Conservation (phyloP, 2,888 invertebrate genomes). For the Phasia obesa region DNA sequence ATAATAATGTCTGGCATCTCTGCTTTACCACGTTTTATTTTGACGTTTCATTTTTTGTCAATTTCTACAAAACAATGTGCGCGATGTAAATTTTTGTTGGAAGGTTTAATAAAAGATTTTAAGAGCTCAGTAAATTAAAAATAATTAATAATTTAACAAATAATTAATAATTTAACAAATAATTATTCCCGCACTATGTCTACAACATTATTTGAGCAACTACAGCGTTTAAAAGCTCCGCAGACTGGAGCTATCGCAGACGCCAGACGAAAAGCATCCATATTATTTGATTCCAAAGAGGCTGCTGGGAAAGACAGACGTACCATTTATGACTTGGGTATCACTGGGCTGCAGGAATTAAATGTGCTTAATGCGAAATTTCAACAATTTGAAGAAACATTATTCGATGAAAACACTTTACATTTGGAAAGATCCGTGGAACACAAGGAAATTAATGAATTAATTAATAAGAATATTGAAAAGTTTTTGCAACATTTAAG, state of each 20-base stretch:
- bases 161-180: neutral
- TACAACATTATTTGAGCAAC: slow-evolving; percentile 91
- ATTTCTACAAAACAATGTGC: slow-evolving; percentile 38
- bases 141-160: neutral
- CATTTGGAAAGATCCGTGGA: slow-evolving; percentile 92
- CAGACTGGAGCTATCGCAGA: slow-evolving; percentile 89
- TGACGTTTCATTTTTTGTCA: slow-evolving; percentile 3
- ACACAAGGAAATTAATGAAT: slow-evolving; percentile 88
- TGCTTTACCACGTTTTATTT: slow-evolving; percentile 51
- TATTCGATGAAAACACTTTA: slow-evolving; percentile 90
- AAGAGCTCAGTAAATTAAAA: neutral
- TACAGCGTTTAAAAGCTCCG: slow-evolving; percentile 89
- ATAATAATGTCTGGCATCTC: slow-evolving; percentile 7
- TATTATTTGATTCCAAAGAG: slow-evolving; percentile 94
- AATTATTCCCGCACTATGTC: slow-evolving; percentile 75
- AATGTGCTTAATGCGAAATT: slow-evolving; percentile 89
- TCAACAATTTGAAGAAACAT: slow-evolving; percentile 87
- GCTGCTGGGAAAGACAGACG: slow-evolving; percentile 93
- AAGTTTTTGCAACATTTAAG: slow-evolving; percentile 91
- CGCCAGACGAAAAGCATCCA: slow-evolving; percentile 89
- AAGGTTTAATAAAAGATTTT: neutral
- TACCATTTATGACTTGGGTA: slow-evolving; percentile 93
- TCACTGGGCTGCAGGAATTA: slow-evolving; percentile 92
- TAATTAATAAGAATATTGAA: slow-evolving; percentile 88
- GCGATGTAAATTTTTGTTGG: neutral